These are phyloP conservation scores for rat (Rattus norvegicus) DNA, from an alignment of 2,113 vertebrate genomes.

Conservation along the genomic window DNA sequence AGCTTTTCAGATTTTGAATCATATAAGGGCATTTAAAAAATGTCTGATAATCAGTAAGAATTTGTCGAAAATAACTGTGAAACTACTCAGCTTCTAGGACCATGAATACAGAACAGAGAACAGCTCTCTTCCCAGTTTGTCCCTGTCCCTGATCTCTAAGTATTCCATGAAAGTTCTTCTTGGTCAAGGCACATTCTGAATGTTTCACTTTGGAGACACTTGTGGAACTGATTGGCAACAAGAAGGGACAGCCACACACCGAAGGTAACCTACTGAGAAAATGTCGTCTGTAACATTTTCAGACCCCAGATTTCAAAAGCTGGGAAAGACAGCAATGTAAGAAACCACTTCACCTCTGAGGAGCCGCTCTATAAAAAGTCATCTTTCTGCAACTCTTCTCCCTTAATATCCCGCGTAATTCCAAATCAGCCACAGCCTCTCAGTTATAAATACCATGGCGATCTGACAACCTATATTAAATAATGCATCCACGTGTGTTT, in stretches of 20 bases:
- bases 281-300: background rate
- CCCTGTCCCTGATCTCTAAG: rapidly evolving
- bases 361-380: background rate
- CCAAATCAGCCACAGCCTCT: background rate
- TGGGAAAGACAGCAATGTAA: background rate
- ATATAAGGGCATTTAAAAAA: background rate
- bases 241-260: background rate
- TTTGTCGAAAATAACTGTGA: background rate
- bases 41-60: background rate
- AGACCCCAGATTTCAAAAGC: background rate
- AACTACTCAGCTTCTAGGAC: background rate
- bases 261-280: background rate
- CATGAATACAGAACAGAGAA: background rate
- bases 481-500: background rate
- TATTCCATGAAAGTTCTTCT: background rate
- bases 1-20: background rate
- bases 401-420: background rate
- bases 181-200: background rate
- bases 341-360: background rate
- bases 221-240: background rate
- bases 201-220: background rate
- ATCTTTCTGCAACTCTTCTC: background rate
- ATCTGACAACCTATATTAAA: background rate
- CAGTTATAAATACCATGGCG: background rate
- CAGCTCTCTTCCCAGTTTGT: rapidly evolving